A percentile compares a stretch with the other conserved stretches of the same genome.
Conservation (phyloP, 1,140 invertebrate species). For the Bombus picipes region DNA sequence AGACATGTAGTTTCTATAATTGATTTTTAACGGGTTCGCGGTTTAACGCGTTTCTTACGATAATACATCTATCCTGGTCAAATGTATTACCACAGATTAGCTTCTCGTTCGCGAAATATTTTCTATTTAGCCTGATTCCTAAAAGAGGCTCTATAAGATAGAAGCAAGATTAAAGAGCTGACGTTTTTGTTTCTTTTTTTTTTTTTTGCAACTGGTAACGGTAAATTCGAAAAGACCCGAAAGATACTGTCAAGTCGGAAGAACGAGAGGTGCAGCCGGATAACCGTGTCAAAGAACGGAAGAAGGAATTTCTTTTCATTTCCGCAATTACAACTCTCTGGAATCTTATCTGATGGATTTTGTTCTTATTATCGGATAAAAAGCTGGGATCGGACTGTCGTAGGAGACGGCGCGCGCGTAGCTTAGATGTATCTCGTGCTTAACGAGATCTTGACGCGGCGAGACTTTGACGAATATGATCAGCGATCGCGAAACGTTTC, state of each 20-base stretch:
- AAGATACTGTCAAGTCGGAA: background rate
- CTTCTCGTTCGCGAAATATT: background rate
- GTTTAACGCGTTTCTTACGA: background rate
- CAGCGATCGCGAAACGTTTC: background rate
- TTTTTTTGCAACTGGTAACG: too few species aligned
- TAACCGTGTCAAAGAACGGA: background rate
- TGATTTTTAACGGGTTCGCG: background rate
- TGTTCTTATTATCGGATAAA: background rate
- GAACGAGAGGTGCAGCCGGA: background rate
- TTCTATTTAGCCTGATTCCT: background rate
- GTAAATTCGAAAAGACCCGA: constrained; percentile 2
- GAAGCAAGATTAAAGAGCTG: background rate
- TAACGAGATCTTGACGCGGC: background rate
- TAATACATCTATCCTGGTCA: background rate
- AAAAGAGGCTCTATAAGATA: too few species aligned
- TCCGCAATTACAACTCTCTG: background rate
- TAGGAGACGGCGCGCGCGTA: background rate
- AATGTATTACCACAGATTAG: background rate
- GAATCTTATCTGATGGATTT: background rate
- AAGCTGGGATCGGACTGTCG: too few species aligned
- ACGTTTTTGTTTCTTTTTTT: background rate
- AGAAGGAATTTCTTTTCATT: background rate
- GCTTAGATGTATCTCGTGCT: background rate
- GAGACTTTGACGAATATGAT: too few species aligned
- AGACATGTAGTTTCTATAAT: background rate